phyloP scores from a whole-genome alignment of 1,140 invertebrate genomes.

The Argopecten irradians region DNA sequence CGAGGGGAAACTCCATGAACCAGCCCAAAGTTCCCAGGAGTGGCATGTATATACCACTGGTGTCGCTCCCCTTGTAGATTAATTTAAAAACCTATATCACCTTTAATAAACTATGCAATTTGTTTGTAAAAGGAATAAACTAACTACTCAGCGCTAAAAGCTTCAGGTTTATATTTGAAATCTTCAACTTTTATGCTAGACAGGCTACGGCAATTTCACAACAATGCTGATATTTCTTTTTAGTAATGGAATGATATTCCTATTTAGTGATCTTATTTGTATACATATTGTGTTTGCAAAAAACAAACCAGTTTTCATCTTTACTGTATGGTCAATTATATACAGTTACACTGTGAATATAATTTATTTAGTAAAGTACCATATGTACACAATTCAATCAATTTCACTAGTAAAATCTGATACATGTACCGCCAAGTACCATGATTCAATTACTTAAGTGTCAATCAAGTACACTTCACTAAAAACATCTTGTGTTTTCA shows the following conservation, averaged over 20 bases:
- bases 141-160: not conserved
- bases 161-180: not conserved
- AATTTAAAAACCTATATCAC: constrained; percentile 12
- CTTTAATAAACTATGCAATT: not conserved
- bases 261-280: not conserved
- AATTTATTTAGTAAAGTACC: not conserved
- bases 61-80: not conserved
- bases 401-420: not conserved
- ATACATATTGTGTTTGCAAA: not conserved
- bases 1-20: not conserved
- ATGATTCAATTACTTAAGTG: too few relatives aligned
- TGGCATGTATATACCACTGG: not conserved
- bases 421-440: too few relatives aligned
- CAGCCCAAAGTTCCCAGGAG: not conserved
- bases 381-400: not conserved
- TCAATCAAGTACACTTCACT: too few relatives aligned
- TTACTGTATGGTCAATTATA: not conserved
- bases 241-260: not conserved
- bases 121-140: constrained; percentile 2
- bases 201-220: not conserved
- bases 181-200: not conserved
- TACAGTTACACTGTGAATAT: not conserved
- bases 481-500: too few relatives aligned
- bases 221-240: constrained; percentile 3
- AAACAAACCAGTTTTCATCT: not conserved